These are phyloP conservation scores for Acanthococcus lagerstroemiae DNA, from an alignment of 2,888 invertebrate genomes.

Conservation along the genomic window DNA sequence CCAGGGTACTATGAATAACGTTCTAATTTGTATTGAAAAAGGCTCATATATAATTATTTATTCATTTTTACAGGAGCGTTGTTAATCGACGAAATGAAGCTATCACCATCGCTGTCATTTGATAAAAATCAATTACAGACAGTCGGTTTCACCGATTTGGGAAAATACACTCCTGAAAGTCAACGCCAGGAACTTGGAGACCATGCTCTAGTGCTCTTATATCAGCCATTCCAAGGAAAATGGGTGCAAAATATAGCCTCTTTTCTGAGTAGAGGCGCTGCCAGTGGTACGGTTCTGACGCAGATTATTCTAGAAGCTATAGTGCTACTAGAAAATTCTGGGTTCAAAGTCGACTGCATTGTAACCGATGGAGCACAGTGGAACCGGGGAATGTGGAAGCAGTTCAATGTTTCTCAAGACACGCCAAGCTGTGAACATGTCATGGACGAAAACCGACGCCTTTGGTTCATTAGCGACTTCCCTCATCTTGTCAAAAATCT, in stretches of 20 bases:
- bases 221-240: slow-evolving; percentile 7
- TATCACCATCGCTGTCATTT: background rate
- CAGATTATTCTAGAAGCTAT: slow-evolving; percentile 8
- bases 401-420: background rate
- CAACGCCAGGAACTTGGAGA: background rate
- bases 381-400: slow-evolving; percentile 4
- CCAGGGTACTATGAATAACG: too few relatives aligned
- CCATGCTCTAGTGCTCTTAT: slow-evolving; percentile 3
- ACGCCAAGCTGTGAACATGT: background rate
- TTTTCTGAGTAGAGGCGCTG: slow-evolving; percentile 14
- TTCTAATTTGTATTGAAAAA: too few relatives aligned
- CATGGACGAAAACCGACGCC: background rate
- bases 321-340: slow-evolving; percentile 2
- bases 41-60: too few relatives aligned
- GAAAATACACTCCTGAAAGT: slow-evolving; percentile 1
- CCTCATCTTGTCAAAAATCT: slow-evolving; percentile 17
- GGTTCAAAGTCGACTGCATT: background rate
- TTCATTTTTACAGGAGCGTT: background rate
- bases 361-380: slow-evolving; percentile 1
- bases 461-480: slow-evolving; percentile 11
- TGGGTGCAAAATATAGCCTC: slow-evolving; percentile 5
- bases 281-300: slow-evolving; percentile 4
- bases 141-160: background rate
- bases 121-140: slow-evolving; percentile 1
- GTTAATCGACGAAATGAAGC: slow-evolving; percentile 16